Percentiles rank a stretch among this genome's conserved stretches.
phyloP scores from a whole-genome alignment of 2,888 invertebrate genomes.

The Heliconius ismenius region DNA sequence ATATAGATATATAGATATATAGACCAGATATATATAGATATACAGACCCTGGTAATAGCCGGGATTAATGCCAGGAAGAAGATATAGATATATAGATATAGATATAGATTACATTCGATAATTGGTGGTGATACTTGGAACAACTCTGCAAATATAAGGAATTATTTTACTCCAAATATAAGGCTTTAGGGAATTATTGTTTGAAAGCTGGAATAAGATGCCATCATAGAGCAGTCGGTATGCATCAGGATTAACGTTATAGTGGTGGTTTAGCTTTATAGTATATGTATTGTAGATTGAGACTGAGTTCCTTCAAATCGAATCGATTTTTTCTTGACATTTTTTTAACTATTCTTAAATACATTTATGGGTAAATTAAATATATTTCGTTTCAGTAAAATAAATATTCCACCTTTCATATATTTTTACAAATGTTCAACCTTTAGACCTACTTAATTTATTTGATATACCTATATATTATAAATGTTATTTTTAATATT shows the following conservation, averaged over 20 bases:
- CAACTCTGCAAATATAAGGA: background rate
- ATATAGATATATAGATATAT: no score
- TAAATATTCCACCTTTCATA: no score
- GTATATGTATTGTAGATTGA: no score
- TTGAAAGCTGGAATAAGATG: background rate
- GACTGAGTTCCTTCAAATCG: no score
- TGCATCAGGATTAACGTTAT: background rate
- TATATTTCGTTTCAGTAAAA: background rate
- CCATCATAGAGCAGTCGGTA: background rate
- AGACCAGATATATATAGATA: no score
- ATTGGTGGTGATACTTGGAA: conserved; percentile 22
- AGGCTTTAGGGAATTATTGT: conserved; percentile 5
- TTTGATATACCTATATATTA: background rate
- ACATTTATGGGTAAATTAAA: background rate
- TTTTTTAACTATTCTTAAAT: background rate
- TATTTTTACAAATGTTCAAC: no score
- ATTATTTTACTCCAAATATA: no score
- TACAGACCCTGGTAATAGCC: no score
- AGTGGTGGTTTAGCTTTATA: background rate
- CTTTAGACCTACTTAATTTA: no score
- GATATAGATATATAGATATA: no score
- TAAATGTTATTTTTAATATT: background rate
- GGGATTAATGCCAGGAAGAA: no score
- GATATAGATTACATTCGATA: conserved; percentile 36
- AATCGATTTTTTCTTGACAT: no score